These are phyloP conservation scores for Endotricha flammealis DNA, from an alignment of 2,888 invertebrate species.

Conservation along the genomic window DNA sequence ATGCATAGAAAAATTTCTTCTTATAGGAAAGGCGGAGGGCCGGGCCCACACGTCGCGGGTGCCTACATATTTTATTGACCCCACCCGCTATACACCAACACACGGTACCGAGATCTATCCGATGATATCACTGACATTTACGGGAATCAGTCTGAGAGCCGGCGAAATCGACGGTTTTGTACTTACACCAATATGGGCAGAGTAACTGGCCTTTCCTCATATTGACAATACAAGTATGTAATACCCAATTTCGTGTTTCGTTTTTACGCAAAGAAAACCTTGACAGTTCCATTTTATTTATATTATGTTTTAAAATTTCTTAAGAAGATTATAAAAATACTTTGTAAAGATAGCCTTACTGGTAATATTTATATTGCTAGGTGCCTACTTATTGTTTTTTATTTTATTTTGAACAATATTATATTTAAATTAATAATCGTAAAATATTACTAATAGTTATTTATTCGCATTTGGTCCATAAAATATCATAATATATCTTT, in stretches of 20 bases:
- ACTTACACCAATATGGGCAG: constrained; percentile 2
- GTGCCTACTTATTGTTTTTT: too few relatives aligned
- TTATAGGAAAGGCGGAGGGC: constrained; percentile 66
- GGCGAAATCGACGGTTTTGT: neutral
- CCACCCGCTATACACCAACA: constrained; percentile 30
- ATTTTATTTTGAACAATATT: too few relatives aligned
- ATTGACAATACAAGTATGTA: constrained; percentile 1
- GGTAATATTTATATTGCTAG: neutral
- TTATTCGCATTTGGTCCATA: too few relatives aligned
- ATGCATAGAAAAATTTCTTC: constrained; percentile 75
- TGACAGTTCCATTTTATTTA: constrained; percentile 6
- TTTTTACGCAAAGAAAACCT: neutral
- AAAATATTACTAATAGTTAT: too few relatives aligned
- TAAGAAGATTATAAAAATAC: neutral
- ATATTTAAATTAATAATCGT: too few relatives aligned
- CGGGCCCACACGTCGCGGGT: constrained; percentile 54
- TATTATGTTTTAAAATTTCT: constrained; percentile 1
- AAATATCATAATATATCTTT: too few relatives aligned
- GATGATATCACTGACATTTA: constrained; percentile 28
- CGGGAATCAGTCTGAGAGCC: neutral
- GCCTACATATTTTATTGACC: constrained; percentile 76
- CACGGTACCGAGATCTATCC: constrained; percentile 31
- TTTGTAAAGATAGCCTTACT: neutral
- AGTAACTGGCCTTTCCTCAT: constrained; percentile 5
- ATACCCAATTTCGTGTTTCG: neutral